Percentiles rank a stretch among this genome's conserved stretches.
Conservation (phyloP, 2,888 invertebrate species). For the Agrilus biguttatus region DNA sequence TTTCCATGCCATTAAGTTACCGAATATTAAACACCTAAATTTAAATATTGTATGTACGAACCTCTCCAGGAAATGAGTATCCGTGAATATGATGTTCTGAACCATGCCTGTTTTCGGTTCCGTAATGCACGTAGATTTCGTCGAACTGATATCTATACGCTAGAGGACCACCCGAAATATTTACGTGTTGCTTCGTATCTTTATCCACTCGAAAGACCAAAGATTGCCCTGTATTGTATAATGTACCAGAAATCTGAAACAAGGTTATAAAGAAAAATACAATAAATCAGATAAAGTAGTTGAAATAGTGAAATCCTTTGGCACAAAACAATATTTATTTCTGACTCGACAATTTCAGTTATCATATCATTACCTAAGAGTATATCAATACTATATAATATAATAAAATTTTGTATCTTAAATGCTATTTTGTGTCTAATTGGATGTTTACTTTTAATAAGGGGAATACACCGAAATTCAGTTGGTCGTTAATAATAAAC, state of each 20-base stretch:
- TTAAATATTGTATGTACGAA: slow-evolving; percentile 32
- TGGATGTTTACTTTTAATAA: no score
- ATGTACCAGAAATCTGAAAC: slow-evolving; percentile 67
- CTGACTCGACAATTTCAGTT: no score
- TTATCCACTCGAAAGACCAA: slow-evolving; percentile 83
- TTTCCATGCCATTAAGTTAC: not conserved
- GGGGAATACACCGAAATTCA: no score
- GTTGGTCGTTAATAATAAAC: no score
- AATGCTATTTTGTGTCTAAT: no score
- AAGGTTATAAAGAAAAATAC: not conserved
- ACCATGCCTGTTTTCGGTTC: slow-evolving; percentile 75
- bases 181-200: slow-evolving; percentile 80
- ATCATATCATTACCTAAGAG: no score
- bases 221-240: slow-evolving; percentile 90
- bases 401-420: no score
- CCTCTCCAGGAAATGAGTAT: slow-evolving; percentile 94
- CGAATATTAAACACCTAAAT: not conserved
- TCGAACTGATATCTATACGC: slow-evolving; percentile 92
- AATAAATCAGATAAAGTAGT: slow-evolving; percentile 1
- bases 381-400: no score
- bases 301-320: no score
- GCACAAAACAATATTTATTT: no score
- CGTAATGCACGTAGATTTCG: slow-evolving; percentile 92
- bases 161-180: slow-evolving; percentile 91
- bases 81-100: slow-evolving; percentile 95